Evolutionary conservation across 2,888 invertebrate genomes (phyloP).

Genomic region (Bunonema sp.): DNA sequence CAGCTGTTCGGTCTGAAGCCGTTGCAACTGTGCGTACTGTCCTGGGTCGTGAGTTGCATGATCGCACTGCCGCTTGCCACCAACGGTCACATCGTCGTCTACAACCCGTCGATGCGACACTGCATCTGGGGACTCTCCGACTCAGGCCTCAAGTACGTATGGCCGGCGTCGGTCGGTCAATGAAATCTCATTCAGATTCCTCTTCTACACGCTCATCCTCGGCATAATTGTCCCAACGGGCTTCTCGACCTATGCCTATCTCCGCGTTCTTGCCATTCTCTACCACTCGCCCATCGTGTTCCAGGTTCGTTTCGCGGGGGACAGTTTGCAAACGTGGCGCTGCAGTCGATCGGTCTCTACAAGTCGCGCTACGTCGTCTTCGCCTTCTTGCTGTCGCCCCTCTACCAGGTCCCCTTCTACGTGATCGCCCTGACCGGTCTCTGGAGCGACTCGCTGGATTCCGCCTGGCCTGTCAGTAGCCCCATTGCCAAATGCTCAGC

Average conservation of each 20-base stretch:
- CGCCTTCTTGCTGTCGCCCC: conserved; percentile 35
- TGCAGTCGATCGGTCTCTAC: conserved; percentile 41
- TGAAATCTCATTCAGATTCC: no score
- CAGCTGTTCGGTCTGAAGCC: conserved; percentile 41
- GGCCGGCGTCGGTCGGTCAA: no score
- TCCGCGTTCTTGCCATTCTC: conserved; percentile 38
- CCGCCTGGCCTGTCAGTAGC: conserved; percentile 6
- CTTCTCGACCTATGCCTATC: conserved; percentile 38
- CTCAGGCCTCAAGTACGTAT: conserved; percentile 9
- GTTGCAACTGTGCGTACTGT: conserved; percentile 25
- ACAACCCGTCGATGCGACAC: conserved; percentile 21
- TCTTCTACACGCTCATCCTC: conserved; percentile 40
- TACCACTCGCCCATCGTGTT: conserved; percentile 44
- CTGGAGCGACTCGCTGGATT: conserved; percentile 5
- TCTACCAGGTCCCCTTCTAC: conserved; percentile 38
- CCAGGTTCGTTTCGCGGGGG: no score
- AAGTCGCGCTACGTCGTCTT: conserved; percentile 40
- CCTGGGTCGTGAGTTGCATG: conserved; percentile 37
- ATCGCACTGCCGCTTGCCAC: conserved; percentile 41
- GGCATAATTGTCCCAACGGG: conserved; percentile 35
- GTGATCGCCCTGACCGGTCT: conserved; percentile 24
- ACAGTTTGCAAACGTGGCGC: no score
- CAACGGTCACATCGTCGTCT: conserved; percentile 38
- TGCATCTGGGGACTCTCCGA: conserved; percentile 39
- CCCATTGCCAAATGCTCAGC: conserved; percentile 6